These are phyloP conservation scores for Leptinotarsa haldemani DNA, from an alignment of 2,888 invertebrate genomes.

Conservation along the genomic window DNA sequence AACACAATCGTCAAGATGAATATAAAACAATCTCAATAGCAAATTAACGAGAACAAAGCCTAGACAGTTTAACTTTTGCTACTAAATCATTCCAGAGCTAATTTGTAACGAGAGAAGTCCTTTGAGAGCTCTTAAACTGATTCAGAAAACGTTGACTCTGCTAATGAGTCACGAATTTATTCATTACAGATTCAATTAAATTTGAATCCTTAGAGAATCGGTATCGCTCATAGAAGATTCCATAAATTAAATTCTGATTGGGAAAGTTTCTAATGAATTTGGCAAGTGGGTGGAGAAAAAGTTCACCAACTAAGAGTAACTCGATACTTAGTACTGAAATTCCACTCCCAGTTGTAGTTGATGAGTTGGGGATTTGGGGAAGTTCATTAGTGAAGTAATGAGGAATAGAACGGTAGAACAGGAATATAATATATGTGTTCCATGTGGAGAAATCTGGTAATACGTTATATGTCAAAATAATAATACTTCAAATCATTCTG, in stretches of 20 bases:
- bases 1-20: no score
- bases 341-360: neutral
- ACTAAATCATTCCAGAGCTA: neutral
- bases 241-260: neutral
- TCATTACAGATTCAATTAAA: neutral
- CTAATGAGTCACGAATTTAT: conserved; percentile 2
- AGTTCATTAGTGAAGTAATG: neutral
- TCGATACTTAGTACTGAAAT: neutral
- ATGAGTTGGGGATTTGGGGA: neutral
- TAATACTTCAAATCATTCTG: no score
- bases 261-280: conserved; percentile 13
- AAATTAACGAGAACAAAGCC: no score
- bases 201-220: neutral
- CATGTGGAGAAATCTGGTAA: no score
- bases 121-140: neutral
- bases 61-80: no score
- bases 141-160: neutral
- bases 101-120: neutral
- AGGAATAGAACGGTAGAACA: neutral
- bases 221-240: neutral
- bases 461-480: no score
- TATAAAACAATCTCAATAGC: no score
- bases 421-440: no score
- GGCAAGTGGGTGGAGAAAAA: neutral
- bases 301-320: neutral